These are phyloP conservation scores for Sebastes matsubarae DNA, from an alignment of 2,797 vertebrate genomes.

Conservation along the genomic window DNA sequence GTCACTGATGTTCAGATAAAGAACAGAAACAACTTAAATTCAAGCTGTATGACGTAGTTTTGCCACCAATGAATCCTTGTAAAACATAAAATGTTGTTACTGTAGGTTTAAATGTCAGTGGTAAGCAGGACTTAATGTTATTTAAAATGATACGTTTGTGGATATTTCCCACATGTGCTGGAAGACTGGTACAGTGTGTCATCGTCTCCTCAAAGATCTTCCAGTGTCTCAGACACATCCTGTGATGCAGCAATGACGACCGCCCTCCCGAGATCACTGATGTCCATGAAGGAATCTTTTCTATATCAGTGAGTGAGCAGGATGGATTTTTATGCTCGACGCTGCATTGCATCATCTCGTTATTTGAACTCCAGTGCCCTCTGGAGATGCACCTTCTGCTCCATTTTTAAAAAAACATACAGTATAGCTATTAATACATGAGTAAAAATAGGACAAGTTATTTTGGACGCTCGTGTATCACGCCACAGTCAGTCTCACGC, in stretches of 20 bases:
- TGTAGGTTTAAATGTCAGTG: not conserved
- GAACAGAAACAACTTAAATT: not conserved
- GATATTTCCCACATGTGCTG: not conserved
- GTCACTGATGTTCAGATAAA: not conserved
- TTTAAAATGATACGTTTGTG: not conserved
- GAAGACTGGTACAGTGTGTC: not conserved
- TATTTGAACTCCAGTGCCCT: slow-evolving; percentile 39
- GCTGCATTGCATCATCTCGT: slow-evolving; percentile 14
- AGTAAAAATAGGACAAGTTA: slow-evolving; percentile 34
- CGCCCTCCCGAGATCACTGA: not conserved
- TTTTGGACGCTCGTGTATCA: slow-evolving; percentile 13
- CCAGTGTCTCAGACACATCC: not conserved
- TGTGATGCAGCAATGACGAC: not conserved
- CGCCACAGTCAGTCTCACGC: not conserved
- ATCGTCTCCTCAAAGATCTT: not conserved
- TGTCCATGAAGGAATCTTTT: not conserved
- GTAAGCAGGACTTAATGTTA: not conserved
- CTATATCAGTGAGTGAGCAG: not conserved
- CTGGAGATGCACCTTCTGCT: slow-evolving; percentile 24
- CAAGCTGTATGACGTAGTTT: not conserved
- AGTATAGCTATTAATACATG: slow-evolving; percentile 33
- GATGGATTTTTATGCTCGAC: not conserved
- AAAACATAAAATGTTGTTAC: not conserved
- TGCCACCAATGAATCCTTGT: not conserved
- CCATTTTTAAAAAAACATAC: not conserved